Evolutionary conservation across 2,113 vertebrate species (phyloP), one percentile per base, ranked within the genome.

Genomic region (Setophaga petechia): DNA sequence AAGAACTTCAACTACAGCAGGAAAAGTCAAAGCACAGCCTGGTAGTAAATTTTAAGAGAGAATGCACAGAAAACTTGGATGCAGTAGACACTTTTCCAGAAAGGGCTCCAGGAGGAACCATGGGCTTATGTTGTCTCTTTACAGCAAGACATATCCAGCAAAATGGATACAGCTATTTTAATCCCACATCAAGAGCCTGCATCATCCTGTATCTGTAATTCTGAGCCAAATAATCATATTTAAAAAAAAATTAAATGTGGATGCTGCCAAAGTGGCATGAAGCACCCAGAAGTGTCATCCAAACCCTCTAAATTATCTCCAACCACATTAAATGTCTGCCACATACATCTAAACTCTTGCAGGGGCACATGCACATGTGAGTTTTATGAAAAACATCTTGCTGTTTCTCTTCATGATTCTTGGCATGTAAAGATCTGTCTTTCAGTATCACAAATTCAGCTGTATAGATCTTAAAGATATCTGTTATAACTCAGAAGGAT

Each of bases 331-430:
- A 86, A 81, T 93, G 59, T 47, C 35, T 84, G 51, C 83, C 88
- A 47, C 51, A 54, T 90, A 44, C 33, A 3, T 54, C 61, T 17
- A 55, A 63, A 37, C n/a, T 78, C 37, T 67, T 86, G 30, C 59
- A 85, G 88, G 59, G 79, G 59, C 63, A 77, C 49, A 37, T 52
- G 27, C 24, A 21, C 43, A 35, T 41, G 30, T 15, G 49, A 57
- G 55, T 69, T 85, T 90, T 90, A 85, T 51, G 67, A 73, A 85
- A 93, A 90, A 27, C 82, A 58, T 85, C 67, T 88, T 89, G 68
- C 57, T 55, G 5, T 65, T 96, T 68, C 43, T 83, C 47, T 82
- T 94, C 39, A 22, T 22, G 19, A 4, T 46, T 94, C 59, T 84
- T 93, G 72, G 57, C 79, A 41, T 46, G 43, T 66, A 71, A 55